These are phyloP conservation scores for Pherbina coryleti DNA, from an alignment of 2,888 invertebrate species.

Conservation along the genomic window DNA sequence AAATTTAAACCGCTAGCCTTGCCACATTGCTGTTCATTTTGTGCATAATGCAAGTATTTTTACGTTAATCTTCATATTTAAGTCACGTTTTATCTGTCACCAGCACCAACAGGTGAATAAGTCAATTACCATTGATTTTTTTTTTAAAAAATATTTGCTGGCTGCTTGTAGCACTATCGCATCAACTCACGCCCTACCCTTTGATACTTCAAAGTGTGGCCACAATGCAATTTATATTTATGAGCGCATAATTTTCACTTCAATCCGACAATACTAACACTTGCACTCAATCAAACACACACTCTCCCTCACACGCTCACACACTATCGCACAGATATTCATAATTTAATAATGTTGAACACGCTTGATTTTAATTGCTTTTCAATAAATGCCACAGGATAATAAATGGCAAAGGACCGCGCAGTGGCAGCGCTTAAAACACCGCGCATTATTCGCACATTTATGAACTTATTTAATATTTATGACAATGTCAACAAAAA, in stretches of 20 bases:
- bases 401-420: conserved; percentile 4
- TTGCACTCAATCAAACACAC: conserved; percentile 6
- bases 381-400: conserved; percentile 59
- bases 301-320: background rate
- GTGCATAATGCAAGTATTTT: too few species aligned
- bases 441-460: conserved; percentile 20
- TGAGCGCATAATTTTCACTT: conserved; percentile 36
- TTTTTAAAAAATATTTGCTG: background rate
- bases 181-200: background rate
- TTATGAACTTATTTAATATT: conserved; percentile 36
- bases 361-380: conserved; percentile 65
- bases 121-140: background rate
- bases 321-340: conserved; percentile 10
- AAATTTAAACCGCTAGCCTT: too few species aligned
- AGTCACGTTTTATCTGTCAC: background rate
- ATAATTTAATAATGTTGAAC: conserved; percentile 31
- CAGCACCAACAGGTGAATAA: conserved; percentile 29
- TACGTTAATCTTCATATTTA: background rate
- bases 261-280: conserved; percentile 15
- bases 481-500: conserved; percentile 30
- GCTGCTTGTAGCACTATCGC: background rate
- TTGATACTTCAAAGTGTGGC: conserved; percentile 3
- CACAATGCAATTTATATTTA: conserved; percentile 38
- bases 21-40: too few species aligned
- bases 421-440: conserved; percentile 1